phyloP scores from a whole-genome alignment of 2,888 invertebrate species.

The Lasioglossum leucozonium region DNA sequence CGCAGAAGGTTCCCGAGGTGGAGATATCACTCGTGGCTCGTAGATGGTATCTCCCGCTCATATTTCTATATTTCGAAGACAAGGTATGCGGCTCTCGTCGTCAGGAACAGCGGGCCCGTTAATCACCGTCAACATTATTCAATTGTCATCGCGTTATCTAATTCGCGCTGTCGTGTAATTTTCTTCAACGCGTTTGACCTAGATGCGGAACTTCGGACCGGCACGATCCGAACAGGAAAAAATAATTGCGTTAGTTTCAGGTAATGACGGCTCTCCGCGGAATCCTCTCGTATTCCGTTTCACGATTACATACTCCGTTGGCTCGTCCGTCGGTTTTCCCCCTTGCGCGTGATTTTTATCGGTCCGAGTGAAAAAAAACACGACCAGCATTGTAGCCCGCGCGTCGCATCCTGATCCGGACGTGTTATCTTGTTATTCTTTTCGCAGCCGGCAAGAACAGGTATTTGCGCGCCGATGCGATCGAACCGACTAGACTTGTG shows the following conservation, averaged over 20 bases:
- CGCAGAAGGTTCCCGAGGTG: neutral
- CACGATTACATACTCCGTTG: neutral
- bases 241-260: conserved; percentile 18
- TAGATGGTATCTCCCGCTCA: neutral
- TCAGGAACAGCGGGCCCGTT: neutral
- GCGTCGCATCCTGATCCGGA: neutral
- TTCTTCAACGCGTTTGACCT: conserved; percentile 42
- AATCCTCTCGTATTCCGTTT: conserved; percentile 22
- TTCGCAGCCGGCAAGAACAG: neutral
- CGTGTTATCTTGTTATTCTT: neutral
- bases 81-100: neutral
- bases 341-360: conserved; percentile 27
- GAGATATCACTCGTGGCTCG: neutral
- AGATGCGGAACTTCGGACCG: conserved; percentile 32
- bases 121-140: conserved; percentile 33
- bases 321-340: neutral
- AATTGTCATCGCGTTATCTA: conserved; percentile 40
- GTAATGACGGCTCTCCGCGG: neutral
- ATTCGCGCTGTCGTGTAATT: conserved; percentile 26
- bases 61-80: neutral
- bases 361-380: neutral
- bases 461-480: neutral
- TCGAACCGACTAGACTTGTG: neutral
- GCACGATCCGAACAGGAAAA: neutral
- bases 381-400: neutral